Evolutionary conservation across 1,140 invertebrate species (phyloP).

Genomic region (Lysiphlebus fabarum): DNA sequence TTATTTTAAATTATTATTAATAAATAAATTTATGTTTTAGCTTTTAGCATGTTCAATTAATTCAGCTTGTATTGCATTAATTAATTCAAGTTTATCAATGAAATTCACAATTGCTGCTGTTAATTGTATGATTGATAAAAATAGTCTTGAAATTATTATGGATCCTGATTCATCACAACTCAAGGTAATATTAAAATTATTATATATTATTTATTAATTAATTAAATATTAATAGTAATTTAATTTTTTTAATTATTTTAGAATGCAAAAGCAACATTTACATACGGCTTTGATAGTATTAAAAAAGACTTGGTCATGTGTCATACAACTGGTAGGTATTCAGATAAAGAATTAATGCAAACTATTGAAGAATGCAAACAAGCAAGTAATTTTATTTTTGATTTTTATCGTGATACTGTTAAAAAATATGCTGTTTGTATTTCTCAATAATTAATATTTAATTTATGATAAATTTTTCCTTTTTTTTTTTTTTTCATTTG

Average conservation of each 20-base stretch:
- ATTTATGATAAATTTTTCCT: too few species aligned
- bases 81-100: slow-evolving; percentile 78
- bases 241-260: slow-evolving; percentile 32
- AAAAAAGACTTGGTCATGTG: slow-evolving; percentile 64
- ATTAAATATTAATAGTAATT: slow-evolving; percentile 14
- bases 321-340: slow-evolving; percentile 67
- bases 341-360: slow-evolving; percentile 62
- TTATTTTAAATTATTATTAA: slow-evolving; percentile 7
- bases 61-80: slow-evolving; percentile 73
- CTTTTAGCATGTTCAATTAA: slow-evolving; percentile 78
- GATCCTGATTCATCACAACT: slow-evolving; percentile 62
- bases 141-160: slow-evolving; percentile 62
- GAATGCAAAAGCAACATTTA: slow-evolving; percentile 59
- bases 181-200: slow-evolving; percentile 41
- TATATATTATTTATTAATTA: slow-evolving; percentile 14
- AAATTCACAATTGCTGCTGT: slow-evolving; percentile 76
- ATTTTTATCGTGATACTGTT: slow-evolving; percentile 67
- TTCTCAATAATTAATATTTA: slow-evolving; percentile 30
- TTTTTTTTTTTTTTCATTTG: too few species aligned
- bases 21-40: slow-evolving; percentile 51
- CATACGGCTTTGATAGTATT: slow-evolving; percentile 69
- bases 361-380: slow-evolving; percentile 63
- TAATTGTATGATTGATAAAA: slow-evolving; percentile 65
- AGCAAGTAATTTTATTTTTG: slow-evolving; percentile 65
- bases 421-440: slow-evolving; percentile 58